Base-by-base conservation (phyloP, 2,888 invertebrate genomes). In the Ctenicera cuprea region DNA sequence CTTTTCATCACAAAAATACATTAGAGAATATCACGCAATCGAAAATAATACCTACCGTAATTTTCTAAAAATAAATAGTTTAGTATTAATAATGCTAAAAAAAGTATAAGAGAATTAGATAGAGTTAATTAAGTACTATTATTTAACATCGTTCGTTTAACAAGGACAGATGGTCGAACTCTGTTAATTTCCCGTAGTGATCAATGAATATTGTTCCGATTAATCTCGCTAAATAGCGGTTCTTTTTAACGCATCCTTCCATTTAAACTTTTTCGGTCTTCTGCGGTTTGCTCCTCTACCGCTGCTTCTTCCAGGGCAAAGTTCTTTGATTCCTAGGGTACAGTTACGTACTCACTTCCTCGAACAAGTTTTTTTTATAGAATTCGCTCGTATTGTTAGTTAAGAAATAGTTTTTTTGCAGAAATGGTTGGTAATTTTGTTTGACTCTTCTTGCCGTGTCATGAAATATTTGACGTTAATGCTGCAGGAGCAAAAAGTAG, bases 331-430 rank as follows among this genome's bases (percentile, higher is more conserved):
- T 64, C 38, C 54, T 45, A 68, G 52, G 63, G 43, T 71, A 71
- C 71, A 71, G 71, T 71, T 71, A 71, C 64, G 64, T 54, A 45
- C 50, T 52, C 45, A 71, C 71, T 71, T 71, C 71, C 71, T 71
- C 57, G 52, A 71, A 64, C 71, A 64, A 64, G 64, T 71, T 71
- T 71, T 70, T 69, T 65, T 65, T 68, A 50, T 14, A 48, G 45
- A 64, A 64, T 64, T 33, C 54, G 57, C 57, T 38, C 38, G 71
- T 64, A 63, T 71, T 63, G 64, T 64, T 57, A 37, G 63, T 57
- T 45, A 43, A 64, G 63, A 37, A 54, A 57, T 57, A 22, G 12
- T 52, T 68, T 69, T n/a, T 71, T 64, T 71, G 54, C 71, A 45
- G 63, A 57, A 71, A 71, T 45, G 38, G 63, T 18, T 20, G 54